Evolutionary conservation across 1,140 invertebrate species (phyloP).

Genomic region (Gonatopus flavifemur): DNA sequence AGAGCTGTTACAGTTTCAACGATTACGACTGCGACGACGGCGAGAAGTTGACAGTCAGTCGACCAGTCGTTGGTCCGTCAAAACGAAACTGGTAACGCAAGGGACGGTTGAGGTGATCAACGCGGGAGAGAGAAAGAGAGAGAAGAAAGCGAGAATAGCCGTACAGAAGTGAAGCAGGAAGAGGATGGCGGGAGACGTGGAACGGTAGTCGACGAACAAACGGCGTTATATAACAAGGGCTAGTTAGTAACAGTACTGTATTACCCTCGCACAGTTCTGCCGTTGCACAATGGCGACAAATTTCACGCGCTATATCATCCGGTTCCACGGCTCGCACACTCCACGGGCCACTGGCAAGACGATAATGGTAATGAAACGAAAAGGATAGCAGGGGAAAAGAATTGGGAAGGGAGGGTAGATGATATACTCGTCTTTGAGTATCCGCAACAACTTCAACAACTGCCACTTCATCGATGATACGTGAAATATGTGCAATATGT

Average conservation of each 20-base stretch:
- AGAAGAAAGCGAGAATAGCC: neutral
- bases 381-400: conserved; percentile 6
- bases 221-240: conserved; percentile 54
- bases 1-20: conserved; percentile 36
- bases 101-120: neutral
- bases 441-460: conserved; percentile 19
- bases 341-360: conserved; percentile 25
- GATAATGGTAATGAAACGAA: conserved; percentile 14
- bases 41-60: too few species aligned
- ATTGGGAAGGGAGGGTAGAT: neutral
- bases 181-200: conserved; percentile 29
- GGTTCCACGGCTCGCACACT: conserved; percentile 10
- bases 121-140: neutral
- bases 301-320: conserved; percentile 51
- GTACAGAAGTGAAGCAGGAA: conserved; percentile 4
- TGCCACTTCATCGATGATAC: conserved; percentile 20
- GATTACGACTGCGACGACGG: conserved; percentile 24
- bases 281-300: conserved; percentile 53
- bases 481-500: too few species aligned
- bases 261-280: conserved; percentile 50
- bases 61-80: conserved; percentile 26
- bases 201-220: conserved; percentile 44
- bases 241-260: conserved; percentile 50
- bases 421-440: neutral
- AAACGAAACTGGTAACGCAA: conserved; percentile 23